Base-by-base conservation (phyloP, 2,797 vertebrate species). In the Rhincodon typus region DNA sequence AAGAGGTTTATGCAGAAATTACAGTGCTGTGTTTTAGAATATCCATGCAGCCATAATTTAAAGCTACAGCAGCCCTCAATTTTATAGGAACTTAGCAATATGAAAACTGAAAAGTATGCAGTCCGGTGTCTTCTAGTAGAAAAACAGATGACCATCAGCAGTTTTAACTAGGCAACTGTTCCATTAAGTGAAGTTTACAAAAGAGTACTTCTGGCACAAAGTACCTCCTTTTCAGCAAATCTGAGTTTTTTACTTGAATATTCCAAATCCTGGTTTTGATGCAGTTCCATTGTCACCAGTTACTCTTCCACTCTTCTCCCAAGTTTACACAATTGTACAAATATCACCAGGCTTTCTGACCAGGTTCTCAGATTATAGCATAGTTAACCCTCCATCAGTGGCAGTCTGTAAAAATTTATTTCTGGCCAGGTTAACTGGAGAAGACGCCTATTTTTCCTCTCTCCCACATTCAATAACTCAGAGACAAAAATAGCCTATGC, bases 1-100 rank as follows among this genome's bases (percentile, higher is more conserved):
- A 53, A 87, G 84, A 53, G 84, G 84, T 87, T 87, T 82, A 38
- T 82, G 38, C 84, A 53, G 46, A 87, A 50, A 87, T 87, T 87
- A 87, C 84, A 87, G 84, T 7, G 12, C 17, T n/a, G 46, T 53
- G 46, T 53, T 87, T 87, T 87, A 30, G 84, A 87, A 87, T 53
- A 30, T 46, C 50, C 46, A 87, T 53, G 2, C 46, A 87, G 23
- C 46, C 10, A 87, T 53, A 25, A 87, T 53, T 87, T 53, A 53
- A 87, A 87, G 84, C 23, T 87, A 53, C 84, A 53, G 27, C 42
- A 53, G 50, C 84, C n/a, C 17, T 8, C 84, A 87, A 53, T 87
- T 84, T 87, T 87, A 53, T 87, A 13, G 12, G 42, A 82, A 82
- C n/a, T 82, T n/a, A 19, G 77, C n/a, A n/a, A 19, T 82, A n/a